A percentile compares a stretch with the other conserved stretches of the same genome.
Conservation (phyloP, 1,140 invertebrate species). For the Homalodisca vitripennis region DNA sequence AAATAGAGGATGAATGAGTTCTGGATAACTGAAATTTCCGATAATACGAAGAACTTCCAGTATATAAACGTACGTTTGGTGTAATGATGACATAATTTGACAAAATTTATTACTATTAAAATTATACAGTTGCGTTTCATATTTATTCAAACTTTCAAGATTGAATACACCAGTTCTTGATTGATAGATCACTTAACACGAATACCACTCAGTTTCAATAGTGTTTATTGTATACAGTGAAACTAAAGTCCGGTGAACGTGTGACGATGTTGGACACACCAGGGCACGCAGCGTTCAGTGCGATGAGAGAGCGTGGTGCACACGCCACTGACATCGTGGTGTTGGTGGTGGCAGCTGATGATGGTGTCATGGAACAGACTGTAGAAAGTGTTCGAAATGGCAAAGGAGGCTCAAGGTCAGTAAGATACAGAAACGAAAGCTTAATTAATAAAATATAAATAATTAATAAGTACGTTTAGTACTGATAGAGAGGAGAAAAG, state of each 20-base stretch:
- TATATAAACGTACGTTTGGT: no score
- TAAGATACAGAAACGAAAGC: not conserved
- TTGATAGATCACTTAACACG: no score
- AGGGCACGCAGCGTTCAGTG: conserved; percentile 95
- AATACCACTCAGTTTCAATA: no score
- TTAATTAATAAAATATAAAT: conserved; percentile 9
- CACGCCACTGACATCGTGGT: conserved; percentile 93
- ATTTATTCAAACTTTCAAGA: no score
- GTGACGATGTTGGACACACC: conserved; percentile 99
- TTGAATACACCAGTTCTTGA: no score
- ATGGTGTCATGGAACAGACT: conserved; percentile 99
- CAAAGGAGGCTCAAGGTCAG: conserved; percentile 66
- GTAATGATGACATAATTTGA: no score
- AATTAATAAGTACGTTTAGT: not conserved
- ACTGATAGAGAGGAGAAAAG: not conserved
- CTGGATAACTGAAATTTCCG: no score
- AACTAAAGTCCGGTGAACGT: conserved; percentile 62
- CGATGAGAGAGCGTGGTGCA: conserved; percentile 91
- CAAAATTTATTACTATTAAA: no score
- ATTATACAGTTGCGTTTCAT: no score
- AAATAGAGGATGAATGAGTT: no score
- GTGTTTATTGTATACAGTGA: conserved; percentile 54
- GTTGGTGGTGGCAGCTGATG: conserved; percentile 97
- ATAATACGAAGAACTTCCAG: no score
- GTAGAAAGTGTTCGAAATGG: conserved; percentile 76